These are phyloP conservation scores for Cheilosia grossa DNA, from an alignment of 2,888 invertebrate species.

Conservation along the genomic window DNA sequence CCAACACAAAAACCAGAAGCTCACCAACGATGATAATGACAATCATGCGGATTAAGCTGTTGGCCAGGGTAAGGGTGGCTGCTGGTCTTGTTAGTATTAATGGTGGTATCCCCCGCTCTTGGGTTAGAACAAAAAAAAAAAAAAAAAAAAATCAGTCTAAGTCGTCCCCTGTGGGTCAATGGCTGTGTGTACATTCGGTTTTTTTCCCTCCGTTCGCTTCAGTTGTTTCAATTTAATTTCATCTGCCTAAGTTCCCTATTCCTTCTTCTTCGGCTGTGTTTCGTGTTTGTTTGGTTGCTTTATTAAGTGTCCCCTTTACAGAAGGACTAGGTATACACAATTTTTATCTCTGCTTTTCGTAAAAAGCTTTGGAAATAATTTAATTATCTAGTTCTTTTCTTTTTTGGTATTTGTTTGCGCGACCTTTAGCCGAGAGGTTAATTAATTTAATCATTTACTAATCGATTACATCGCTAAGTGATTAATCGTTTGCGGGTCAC, in stretches of 20 bases:
- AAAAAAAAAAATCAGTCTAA: slow-evolving; percentile 31
- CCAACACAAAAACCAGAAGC: slow-evolving; percentile 44
- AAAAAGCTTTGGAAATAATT: slow-evolving; percentile 37
- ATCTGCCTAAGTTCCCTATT: slow-evolving; percentile 45
- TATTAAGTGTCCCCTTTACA: slow-evolving; percentile 38
- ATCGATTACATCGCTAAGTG: slow-evolving; percentile 49
- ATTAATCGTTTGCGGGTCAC: slow-evolving; percentile 27
- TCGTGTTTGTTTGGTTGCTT: slow-evolving; percentile 14
- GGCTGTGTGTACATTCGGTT: slow-evolving; percentile 28
- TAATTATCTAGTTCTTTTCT: slow-evolving; percentile 17
- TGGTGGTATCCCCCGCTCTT: neutral
- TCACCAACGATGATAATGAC: slow-evolving; percentile 64
- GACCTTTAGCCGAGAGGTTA: slow-evolving; percentile 36
- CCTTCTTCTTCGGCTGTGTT: slow-evolving; percentile 18
- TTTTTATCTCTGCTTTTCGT: slow-evolving; percentile 16
- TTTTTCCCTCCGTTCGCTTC: slow-evolving; percentile 42
- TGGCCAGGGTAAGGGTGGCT: slow-evolving; percentile 1
- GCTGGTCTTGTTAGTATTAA: slow-evolving; percentile 30
- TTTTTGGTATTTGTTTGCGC: neutral
- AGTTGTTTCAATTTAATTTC: slow-evolving; percentile 68
- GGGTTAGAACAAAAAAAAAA: neutral
- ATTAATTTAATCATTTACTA: slow-evolving; percentile 53
- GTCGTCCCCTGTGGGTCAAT: slow-evolving; percentile 62
- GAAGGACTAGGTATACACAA: neutral
- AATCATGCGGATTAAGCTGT: slow-evolving; percentile 66